Conservation (phyloP, 2,797 vertebrate genomes). For the Ciconia nigra region DNA sequence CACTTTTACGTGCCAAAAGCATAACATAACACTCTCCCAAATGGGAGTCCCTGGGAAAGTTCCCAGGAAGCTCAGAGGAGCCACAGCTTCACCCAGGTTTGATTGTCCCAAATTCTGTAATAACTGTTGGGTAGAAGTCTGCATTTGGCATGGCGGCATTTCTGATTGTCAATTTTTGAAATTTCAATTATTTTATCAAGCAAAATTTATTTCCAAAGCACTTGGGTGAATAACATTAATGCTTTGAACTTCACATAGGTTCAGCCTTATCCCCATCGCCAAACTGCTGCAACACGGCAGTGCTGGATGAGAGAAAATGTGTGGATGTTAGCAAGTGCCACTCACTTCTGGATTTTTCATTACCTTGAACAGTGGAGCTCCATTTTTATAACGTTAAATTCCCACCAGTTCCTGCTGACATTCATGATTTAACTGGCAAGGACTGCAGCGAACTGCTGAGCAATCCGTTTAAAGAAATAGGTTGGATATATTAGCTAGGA, state of each 20-base stretch:
- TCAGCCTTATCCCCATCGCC: not conserved
- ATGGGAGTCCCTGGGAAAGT: not conserved
- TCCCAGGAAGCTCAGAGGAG: not conserved
- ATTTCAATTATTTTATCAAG: not conserved
- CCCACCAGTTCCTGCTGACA: not conserved
- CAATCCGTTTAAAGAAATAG: conserved; percentile 22
- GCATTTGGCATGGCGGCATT: not conserved
- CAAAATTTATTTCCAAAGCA: not conserved
- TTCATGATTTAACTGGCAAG: not conserved
- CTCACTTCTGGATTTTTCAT: not conserved
- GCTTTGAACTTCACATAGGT: not conserved
- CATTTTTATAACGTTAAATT: not conserved
- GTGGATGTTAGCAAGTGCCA: not conserved
- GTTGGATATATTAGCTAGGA: not conserved
- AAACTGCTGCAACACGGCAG: not conserved
- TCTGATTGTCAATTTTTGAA: not conserved
- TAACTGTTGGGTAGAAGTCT: not conserved
- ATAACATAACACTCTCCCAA: not conserved
- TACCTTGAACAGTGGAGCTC: not conserved
- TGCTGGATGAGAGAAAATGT: not conserved
- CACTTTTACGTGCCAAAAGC: not conserved
- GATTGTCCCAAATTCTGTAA: not conserved
- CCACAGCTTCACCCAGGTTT: not conserved
- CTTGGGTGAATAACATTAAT: not conserved
- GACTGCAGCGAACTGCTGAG: not conserved